Percentiles rank a stretch among this genome's conserved stretches.
Conservation (phyloP, 2,797 vertebrate genomes). For the Tarsius wallacei region DNA sequence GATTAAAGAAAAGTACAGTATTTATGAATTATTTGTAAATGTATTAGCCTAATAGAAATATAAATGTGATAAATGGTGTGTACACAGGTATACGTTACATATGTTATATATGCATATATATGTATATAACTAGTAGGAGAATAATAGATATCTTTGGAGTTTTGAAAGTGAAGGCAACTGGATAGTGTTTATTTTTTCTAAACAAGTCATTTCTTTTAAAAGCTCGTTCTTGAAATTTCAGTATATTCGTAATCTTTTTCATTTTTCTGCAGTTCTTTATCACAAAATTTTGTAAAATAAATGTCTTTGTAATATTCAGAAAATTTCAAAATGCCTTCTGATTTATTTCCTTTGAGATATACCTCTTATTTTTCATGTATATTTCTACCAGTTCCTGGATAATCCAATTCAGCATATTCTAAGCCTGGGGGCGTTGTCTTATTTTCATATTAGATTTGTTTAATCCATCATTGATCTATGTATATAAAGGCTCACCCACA, state of each 20-base stretch:
- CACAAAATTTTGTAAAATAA: neutral
- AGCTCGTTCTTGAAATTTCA: neutral
- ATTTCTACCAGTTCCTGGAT: neutral
- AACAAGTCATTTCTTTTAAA: neutral
- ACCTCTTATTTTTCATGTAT: conserved; percentile 43
- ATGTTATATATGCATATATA: neutral
- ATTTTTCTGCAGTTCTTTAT: neutral
- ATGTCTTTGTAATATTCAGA: neutral
- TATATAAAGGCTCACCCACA: conserved; percentile 42
- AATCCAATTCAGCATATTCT: conserved; percentile 42
- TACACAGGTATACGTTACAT: neutral
- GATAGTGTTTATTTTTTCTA: neutral
- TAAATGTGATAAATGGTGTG: neutral
- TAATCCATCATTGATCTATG: conserved; percentile 68
- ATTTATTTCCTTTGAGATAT: conserved; percentile 8
- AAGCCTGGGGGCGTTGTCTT: neutral
- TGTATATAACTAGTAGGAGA: neutral
- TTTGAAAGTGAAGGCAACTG: neutral
- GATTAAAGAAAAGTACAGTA: neutral
- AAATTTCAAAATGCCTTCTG: neutral
- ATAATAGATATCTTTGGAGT: neutral
- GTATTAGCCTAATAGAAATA: neutral
- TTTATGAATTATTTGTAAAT: neutral
- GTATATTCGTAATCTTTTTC: neutral
- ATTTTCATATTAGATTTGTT: conserved; percentile 66